A percentile compares a stretch with the other conserved stretches of the same genome.
phyloP scores from a whole-genome alignment of 2,888 invertebrate species.

The Synergus laeviventris region DNA sequence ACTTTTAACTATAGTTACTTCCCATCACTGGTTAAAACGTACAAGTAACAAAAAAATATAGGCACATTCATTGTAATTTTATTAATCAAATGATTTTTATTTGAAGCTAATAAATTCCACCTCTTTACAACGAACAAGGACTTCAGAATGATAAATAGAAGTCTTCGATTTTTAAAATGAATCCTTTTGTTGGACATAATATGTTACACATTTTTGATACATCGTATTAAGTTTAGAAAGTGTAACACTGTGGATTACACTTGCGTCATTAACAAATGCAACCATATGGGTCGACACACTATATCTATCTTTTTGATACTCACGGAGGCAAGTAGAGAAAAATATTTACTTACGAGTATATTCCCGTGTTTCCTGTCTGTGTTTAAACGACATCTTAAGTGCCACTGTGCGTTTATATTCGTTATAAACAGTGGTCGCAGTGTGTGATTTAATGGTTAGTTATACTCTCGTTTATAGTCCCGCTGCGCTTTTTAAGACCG shows the following conservation, averaged over 20 bases:
- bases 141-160: too few relatives aligned
- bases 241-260: slow-evolving; percentile 10
- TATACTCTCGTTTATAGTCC: slow-evolving; percentile 42
- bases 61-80: too few relatives aligned
- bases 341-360: slow-evolving; percentile 73
- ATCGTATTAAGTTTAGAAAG: background rate
- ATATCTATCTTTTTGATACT: slow-evolving; percentile 61
- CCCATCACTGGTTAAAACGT: too few relatives aligned
- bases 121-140: too few relatives aligned
- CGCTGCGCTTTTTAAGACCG: slow-evolving; percentile 46
- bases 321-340: slow-evolving; percentile 68
- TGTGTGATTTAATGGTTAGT: slow-evolving; percentile 58
- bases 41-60: too few relatives aligned
- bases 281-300: slow-evolving; percentile 65
- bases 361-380: slow-evolving; percentile 74
- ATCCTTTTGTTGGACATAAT: background rate
- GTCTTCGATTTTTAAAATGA: too few relatives aligned
- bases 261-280: slow-evolving; percentile 67
- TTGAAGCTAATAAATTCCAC: too few relatives aligned
- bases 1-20: too few relatives aligned
- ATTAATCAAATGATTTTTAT: too few relatives aligned
- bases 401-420: slow-evolving; percentile 69
- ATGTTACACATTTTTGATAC: background rate
- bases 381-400: slow-evolving; percentile 75
- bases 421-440: slow-evolving; percentile 66